Evolutionary conservation across 35 echinoderm and acorn worm species (phyloP), one percentile per base, ranked within the genome.

Genomic region (Ptychodera flava): DNA sequence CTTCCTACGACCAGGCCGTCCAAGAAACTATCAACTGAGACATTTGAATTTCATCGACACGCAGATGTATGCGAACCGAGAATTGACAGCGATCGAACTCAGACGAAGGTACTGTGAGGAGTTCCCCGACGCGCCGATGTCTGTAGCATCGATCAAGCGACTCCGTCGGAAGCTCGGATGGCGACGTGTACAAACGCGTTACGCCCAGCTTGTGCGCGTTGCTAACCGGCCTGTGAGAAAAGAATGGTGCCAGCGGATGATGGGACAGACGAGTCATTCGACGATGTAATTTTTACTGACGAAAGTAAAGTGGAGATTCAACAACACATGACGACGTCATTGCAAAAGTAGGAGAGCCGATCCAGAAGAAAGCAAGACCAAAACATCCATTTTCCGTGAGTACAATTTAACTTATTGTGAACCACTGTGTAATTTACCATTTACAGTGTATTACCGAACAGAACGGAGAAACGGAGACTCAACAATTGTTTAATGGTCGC

Each of bases 301-400:
- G 79, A 88, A 33, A 36, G 87, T 38, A 81, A 36, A 30, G 79
- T 88, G 14, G 78, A 88, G 16, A 30, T 88, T 1, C 78, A 88
- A 28, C 78, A 81, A 1, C 79, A 82, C 29, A 35, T 36, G 0
- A 88, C 78, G 75, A 52, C 80, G 0, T 36, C 77, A 29, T 87
- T 80, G 0, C 10, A 35, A 31, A 75, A 33, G 37, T 36, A 78
- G 30, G 76, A 36, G 1, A 30, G 31, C 35, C 35, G 31, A 16
- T 0, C n/a, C 27, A 81, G 37, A 81, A 34, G 34, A 91, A 91
- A 81, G 84, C 83, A 0, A 82, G 52, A 38, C 88, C 88, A n/a
- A 87, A 93, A 79, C 93, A 94, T 79, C 93, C 89, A 22, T 75
- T 35, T 35, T 64, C 45, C 6, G 45, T 64, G 22, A 64, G 45